Percentiles rank a stretch among this genome's conserved stretches.
phyloP scores from a whole-genome alignment of 1,140 invertebrate genomes.

The Cepaea nemoralis region DNA sequence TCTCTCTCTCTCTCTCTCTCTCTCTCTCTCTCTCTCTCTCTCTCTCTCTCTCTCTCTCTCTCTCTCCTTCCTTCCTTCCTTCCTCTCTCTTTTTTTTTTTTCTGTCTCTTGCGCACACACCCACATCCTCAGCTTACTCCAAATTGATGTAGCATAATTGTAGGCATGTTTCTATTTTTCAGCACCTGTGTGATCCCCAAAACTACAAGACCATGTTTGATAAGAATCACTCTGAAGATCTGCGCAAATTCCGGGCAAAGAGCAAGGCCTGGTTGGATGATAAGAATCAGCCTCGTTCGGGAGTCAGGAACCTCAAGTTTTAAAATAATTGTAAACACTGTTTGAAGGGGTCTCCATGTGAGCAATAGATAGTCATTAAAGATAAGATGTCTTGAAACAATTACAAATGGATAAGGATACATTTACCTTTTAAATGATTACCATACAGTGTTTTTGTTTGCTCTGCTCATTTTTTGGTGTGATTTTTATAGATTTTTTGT shows the following conservation, averaged over 20 bases:
- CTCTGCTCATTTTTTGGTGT: constrained; percentile 1
- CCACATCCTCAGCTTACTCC: no score
- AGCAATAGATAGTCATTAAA: background rate
- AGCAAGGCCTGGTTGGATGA: constrained; percentile 79
- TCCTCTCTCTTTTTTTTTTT: no score
- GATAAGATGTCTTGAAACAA: background rate
- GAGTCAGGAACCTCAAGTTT: constrained; percentile 62
- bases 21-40: no score
- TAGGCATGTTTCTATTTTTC: constrained; percentile 36
- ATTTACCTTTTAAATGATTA: background rate
- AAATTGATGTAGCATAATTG: no score
- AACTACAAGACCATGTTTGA: constrained; percentile 85
- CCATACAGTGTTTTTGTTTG: background rate
- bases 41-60: no score
- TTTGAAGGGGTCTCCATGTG: background rate
- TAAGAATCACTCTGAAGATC: constrained; percentile 80
- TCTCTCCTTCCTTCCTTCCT: no score
- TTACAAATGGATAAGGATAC: background rate
- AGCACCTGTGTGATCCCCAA: constrained; percentile 82
- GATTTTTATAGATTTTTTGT: background rate
- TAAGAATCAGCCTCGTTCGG: constrained; percentile 48
- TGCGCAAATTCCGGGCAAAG: constrained; percentile 82
- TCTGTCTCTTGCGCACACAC: no score
- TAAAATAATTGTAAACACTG: constrained; percentile 29
- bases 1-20: no score